Base-by-base conservation (phyloP, 35 echinoderm and acorn worm species). In the Chiridota heheva region DNA sequence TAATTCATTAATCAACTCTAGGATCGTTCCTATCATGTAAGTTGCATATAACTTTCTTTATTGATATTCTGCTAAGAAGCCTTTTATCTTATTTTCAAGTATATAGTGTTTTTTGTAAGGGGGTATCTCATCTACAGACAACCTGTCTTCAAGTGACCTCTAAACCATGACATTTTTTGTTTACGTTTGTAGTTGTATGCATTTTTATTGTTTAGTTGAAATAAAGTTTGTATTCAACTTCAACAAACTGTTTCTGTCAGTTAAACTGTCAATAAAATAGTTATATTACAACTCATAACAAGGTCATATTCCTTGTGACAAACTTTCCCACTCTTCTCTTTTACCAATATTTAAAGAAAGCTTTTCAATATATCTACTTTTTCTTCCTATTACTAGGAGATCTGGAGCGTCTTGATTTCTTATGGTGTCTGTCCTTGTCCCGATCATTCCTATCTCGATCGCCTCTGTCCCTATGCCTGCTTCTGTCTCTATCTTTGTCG, bases 381-480 rank as follows among this genome's bases (percentile, higher is more conserved):
- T 74, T 64, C 49, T 84, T 91, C 27, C 38, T 90, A 66, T 90
- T 51, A 15, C 72, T 86, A 5, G 83, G 76, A 34, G 83, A 87
- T 24, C 90, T 73, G 53, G 89, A 91, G 49, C 90, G 75, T 20
- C 66, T 49, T 48, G 81, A 84, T 25, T 70, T 84, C 17, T 40
- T 70, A 25, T 32, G 47, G 36, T 84, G 66, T 31, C 68, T 48
- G 47, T 84, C 81, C 47, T 62, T 58, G 36, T 81, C 66, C 28
- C 77, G 63, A 32, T 68, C 67, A 60, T 42, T 36, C 68, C 84
- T 49, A 44, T 71, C 67, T 27, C 53, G 33, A 1, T 86, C 26
- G 79, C 89, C 91, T 64, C 82, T 74, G 15, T 95, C 86, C 29
- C 83, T 64, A 17, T 89, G 10, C 15, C 62, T 31, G 30, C 30